phyloP scores from a whole-genome alignment of 2,797 vertebrate species.

The Avahi laniger region DNA sequence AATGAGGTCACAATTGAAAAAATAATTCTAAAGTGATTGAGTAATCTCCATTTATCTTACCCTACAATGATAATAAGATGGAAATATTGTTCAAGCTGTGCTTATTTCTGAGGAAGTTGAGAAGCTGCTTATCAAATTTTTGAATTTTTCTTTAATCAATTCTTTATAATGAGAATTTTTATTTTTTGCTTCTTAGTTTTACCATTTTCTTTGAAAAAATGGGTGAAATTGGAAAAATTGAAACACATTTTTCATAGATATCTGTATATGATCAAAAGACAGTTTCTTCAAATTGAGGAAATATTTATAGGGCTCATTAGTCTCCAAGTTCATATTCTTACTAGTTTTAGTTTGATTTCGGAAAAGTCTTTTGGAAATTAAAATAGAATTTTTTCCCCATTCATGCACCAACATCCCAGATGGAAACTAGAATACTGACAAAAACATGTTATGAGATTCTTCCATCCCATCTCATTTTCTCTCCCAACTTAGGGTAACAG shows the following conservation, averaged over 20 bases:
- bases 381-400: background rate
- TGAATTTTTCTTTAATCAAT: background rate
- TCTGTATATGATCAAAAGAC: background rate
- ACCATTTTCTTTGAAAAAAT: background rate
- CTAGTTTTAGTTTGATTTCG: background rate
- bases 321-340: background rate
- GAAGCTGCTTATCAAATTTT: background rate
- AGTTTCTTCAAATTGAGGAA: background rate
- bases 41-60: background rate
- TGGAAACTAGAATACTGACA: background rate
- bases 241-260: background rate
- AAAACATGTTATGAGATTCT: background rate
- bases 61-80: background rate
- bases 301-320: background rate
- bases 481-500: background rate
- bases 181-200: background rate
- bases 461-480: background rate
- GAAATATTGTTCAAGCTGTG: background rate
- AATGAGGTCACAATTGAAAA: background rate
- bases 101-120: background rate
- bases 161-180: background rate
- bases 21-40: background rate
- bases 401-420: accelerated
- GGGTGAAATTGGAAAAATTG: background rate
- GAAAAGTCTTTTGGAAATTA: background rate